Evolutionary conservation across 2,888 invertebrate genomes (phyloP), one percentile per base, ranked within the genome.

Genomic region (Euphydryas editha): DNA sequence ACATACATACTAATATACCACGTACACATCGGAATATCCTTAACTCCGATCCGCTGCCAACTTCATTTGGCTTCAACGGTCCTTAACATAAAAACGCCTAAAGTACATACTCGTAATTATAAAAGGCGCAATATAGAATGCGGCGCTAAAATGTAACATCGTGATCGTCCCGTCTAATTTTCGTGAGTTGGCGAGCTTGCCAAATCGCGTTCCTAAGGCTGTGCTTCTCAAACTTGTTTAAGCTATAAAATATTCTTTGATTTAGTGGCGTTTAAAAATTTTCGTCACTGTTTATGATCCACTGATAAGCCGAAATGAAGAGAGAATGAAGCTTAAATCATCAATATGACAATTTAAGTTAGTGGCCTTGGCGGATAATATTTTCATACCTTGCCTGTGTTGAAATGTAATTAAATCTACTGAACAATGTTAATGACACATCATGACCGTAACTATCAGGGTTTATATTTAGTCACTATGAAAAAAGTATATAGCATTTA

Each of bases 121-220:
- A 51, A 47, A 46, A 51, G 57, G 13, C 24, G 24, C 58, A 11
- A 58, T 44, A n/a, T 21, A n/a, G 47, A 11, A 20, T 18, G 46
- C 21, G 62, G 62, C 62, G 62, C 58, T 62, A 62, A 63, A 63
- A 63, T 66, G 61, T 62, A 54, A 62, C 47, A 59, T 65, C 49
- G 39, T 58, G 62, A 59, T 59, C 49, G 58, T 55, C 54, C 21
- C 20, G 56, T 67, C 59, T 70, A 70, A 72, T 72, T 67, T 63
- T 57, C 70, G n/a, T 20, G 51, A 70, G 56, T 73, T 73, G 72
- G 73, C 70, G 42, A 55, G 61, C 62, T 67, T 63, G 71, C 72
- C 71, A 73, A 72, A 72, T 71, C 67, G 62, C 59, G 55, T n/a
- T 59, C 66, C 59, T 71, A 65, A 69, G 51, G 21, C 42, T 15